Percentiles rank a stretch among this genome's conserved stretches.
phyloP scores from a whole-genome alignment of 2,113 vertebrate genomes.

The Centropus unirufus region DNA sequence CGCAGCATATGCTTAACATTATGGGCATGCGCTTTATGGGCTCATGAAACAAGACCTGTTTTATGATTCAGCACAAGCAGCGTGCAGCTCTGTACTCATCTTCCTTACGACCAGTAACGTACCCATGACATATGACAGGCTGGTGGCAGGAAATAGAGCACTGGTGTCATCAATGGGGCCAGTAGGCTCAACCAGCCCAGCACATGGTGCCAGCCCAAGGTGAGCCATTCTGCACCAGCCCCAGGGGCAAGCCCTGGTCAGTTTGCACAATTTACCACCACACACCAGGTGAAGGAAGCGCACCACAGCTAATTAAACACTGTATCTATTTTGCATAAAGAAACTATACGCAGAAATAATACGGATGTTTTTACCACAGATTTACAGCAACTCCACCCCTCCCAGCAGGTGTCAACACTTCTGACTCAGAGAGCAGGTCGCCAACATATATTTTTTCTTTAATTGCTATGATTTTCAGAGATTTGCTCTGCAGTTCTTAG shows the following conservation, averaged over 20 bases:
- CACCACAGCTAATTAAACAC: neutral
- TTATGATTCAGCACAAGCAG: neutral
- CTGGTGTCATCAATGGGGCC: neutral
- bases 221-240: neutral
- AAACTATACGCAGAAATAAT: neutral
- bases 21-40: neutral
- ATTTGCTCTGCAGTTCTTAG: neutral
- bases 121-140: rapidly evolving
- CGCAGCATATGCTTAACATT: conserved; percentile 23
- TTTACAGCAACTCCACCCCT: neutral
- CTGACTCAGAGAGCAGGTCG: neutral
- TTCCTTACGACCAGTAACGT: neutral
- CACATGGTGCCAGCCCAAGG: neutral
- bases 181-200: neutral
- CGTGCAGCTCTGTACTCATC: conserved; percentile 11
- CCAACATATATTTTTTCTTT: conserved; percentile 33
- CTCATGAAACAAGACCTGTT: neutral
- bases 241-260: neutral
- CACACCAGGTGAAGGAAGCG: neutral
- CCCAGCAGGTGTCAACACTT: neutral
- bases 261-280: neutral
- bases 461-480: conserved; percentile 41
- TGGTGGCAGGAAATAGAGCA: neutral
- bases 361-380: neutral
- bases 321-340: neutral